Percentiles rank a stretch among this genome's conserved stretches.
phyloP scores from a whole-genome alignment of 2,888 invertebrate genomes.

The Galerucella calmariensis region DNA sequence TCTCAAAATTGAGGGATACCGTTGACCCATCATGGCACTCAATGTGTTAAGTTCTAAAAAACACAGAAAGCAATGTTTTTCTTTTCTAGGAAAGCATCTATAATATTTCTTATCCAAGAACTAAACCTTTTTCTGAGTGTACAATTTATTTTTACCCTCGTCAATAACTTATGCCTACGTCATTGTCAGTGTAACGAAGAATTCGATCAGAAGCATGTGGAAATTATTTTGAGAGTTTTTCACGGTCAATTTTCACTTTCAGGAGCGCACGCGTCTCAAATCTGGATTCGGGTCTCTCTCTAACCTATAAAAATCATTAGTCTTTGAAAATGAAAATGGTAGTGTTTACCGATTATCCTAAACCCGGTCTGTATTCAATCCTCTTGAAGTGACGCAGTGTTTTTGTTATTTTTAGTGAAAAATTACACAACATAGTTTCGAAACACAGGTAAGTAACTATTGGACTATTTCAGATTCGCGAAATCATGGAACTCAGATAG shows the following conservation, averaged over 20 bases:
- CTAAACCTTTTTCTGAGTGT: neutral
- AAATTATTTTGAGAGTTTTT: constrained; percentile 24
- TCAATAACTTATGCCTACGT: neutral
- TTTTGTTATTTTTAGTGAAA: constrained; percentile 6
- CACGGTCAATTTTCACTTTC: constrained; percentile 31
- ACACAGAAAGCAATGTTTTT: no score
- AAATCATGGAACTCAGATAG: neutral
- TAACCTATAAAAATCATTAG: constrained; percentile 39
- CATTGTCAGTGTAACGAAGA: neutral
- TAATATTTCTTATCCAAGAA: no score
- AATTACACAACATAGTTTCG: neutral
- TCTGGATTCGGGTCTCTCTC: constrained; percentile 33
- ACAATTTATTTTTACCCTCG: neutral
- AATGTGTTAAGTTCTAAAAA: no score
- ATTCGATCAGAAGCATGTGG: constrained; percentile 3
- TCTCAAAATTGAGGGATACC: no score
- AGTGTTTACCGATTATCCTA: neutral
- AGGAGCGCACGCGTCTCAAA: constrained; percentile 40
- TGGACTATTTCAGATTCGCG: neutral
- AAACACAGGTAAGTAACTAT: neutral
- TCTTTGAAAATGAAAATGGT: constrained; percentile 15
- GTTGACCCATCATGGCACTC: no score
- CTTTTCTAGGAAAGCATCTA: no score
- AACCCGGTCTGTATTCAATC: neutral
- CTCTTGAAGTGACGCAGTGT: neutral